Evolutionary conservation across 2,888 invertebrate species (phyloP), one percentile per base, ranked within the genome.

Genomic region (Rhingia rostrata): DNA sequence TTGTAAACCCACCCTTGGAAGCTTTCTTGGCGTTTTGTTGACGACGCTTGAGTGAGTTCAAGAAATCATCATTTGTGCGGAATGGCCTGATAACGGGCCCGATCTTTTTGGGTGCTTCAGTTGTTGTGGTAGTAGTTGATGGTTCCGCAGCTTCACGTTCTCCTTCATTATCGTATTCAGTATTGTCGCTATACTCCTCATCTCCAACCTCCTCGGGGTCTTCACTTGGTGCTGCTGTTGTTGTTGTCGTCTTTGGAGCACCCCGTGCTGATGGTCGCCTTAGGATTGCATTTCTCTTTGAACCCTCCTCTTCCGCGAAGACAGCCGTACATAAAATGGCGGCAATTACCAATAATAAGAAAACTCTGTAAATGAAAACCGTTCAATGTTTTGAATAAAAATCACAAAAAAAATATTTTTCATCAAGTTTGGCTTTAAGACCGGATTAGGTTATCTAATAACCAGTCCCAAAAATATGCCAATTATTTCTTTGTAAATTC

Each of bases 51-150:
- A 96, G 92, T 0, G 95, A 94, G 69, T 94, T 95, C 54, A 96
- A 91, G 35, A 96, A 93, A 88, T 96, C 96, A 75, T 95, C 94
- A 91, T 96, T 96, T 88, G 95, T 96, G 88, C 95, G 93, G 93
- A 96, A 96, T 0, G 96, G 96, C 70, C 96, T 92, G 12, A 96
- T 94, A 43, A 93, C 92, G 12, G 95, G 95, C 0, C 93, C 93
- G 49, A 92, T 89, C 87, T 94, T 94, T 88, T 95, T 95, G 87
- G 95, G 94, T 63, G 95, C 92, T 88, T 95, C 95, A 5, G 96
- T 95, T 0, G 95, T 93, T 0, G 93, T 92, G 1, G 94, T 94
- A 9, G 94, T 94, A 33, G 89, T 88, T 58, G 88, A 88, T 30
- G 70, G 4, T 60, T 94, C 93, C 35, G 90, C 93, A 4, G 92